These are phyloP conservation scores for Xenentodon cancila DNA, from an alignment of 2,797 vertebrate genomes.

Conservation along the genomic window DNA sequence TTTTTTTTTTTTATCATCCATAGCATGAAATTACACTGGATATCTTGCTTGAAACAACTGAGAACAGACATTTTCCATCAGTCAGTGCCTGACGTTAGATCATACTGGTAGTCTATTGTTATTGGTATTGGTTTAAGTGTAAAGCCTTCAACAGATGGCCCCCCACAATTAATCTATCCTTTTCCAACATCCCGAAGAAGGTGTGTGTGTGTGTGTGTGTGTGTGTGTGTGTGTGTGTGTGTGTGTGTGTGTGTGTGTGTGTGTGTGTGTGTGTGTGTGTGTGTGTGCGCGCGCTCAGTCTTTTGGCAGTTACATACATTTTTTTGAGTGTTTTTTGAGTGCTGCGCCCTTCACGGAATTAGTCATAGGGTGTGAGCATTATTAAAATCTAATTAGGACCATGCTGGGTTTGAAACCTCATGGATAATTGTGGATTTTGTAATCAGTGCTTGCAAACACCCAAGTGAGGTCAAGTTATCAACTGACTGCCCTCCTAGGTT, in stretches of 20 bases:
- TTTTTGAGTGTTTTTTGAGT: constrained; percentile 41
- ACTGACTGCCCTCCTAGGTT: constrained; percentile 15
- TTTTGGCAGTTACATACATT: constrained; percentile 43
- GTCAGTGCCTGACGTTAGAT: constrained; percentile 25
- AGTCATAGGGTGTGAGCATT: constrained; percentile 63
- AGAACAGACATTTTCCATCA: not conserved
- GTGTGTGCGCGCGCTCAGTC: constrained; percentile 50
- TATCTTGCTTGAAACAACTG: too few species aligned
- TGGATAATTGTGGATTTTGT: constrained; percentile 50
- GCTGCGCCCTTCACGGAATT: constrained; percentile 71
- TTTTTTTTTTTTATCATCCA: too few species aligned
- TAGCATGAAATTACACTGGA: too few species aligned
- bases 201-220: constrained; percentile 44
- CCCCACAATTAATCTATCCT: constrained; percentile 53
- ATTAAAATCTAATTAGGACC: constrained; percentile 69
- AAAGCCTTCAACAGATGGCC: constrained; percentile 71
- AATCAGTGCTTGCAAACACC: constrained; percentile 49
- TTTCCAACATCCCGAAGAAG: constrained; percentile 44
- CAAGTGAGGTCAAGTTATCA: constrained; percentile 43
- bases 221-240: constrained; percentile 44
- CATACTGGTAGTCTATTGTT: constrained; percentile 36
- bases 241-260: constrained; percentile 44
- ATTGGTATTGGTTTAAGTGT: constrained; percentile 46
- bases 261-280: constrained; percentile 44
- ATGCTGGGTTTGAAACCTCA: constrained; percentile 61